phyloP scores from a whole-genome alignment of 2,113 vertebrate genomes.

The Ceyx melanurus region DNA sequence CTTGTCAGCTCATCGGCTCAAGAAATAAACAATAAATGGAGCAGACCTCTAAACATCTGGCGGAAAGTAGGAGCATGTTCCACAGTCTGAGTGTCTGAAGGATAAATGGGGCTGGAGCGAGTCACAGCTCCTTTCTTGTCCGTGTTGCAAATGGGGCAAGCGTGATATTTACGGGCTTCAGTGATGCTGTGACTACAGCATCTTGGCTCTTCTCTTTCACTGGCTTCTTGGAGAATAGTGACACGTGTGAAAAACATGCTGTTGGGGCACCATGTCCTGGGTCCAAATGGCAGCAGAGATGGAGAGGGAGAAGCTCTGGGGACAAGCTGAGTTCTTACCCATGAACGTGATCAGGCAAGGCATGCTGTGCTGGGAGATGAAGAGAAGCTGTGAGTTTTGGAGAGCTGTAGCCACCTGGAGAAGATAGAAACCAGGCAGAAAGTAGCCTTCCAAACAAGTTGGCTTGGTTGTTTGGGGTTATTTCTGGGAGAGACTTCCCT shows the following conservation, averaged over 20 bases:
- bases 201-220: constrained; percentile 16
- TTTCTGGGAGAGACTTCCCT: background rate
- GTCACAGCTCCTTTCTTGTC: constrained; percentile 3
- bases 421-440: background rate
- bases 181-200: constrained; percentile 2
- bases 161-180: background rate
- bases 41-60: constrained; percentile 50
- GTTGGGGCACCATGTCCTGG: background rate
- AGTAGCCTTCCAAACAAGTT: background rate
- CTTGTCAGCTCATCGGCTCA: background rate
- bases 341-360: background rate
- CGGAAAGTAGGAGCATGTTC: background rate
- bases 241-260: constrained; percentile 21
- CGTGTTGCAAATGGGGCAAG: background rate
- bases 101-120: constrained; percentile 26
- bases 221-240: background rate
- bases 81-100: constrained; percentile 13
- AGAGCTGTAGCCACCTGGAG: background rate
- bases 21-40: constrained; percentile 35
- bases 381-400: background rate
- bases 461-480: background rate
- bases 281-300: background rate
- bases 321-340: background rate
- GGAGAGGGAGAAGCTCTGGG: background rate
- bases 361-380: background rate